Evolutionary conservation across 2,888 invertebrate species (phyloP).

Genomic region (Sipha maydis): DNA sequence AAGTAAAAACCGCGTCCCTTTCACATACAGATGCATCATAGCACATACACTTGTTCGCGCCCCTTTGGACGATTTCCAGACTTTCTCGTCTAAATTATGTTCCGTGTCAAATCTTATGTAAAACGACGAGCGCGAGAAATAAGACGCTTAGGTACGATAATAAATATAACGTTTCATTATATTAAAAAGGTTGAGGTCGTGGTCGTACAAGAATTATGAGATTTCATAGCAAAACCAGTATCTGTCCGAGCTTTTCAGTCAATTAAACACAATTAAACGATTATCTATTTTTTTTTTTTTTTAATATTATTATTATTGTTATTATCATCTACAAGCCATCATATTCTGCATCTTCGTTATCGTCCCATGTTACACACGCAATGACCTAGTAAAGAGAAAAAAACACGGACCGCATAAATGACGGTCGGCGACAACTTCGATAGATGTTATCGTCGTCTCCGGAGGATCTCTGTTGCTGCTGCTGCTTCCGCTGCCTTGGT

Average conservation of each 20-base stretch:
- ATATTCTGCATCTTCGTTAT: background rate
- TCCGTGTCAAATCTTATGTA: background rate
- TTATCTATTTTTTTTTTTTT: conserved; percentile 35
- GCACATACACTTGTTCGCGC: background rate
- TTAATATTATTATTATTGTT: conserved; percentile 31
- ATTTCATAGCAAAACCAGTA: conserved; percentile 30
- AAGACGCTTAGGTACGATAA: background rate
- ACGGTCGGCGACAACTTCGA: background rate
- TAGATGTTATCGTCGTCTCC: background rate
- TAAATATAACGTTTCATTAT: background rate
- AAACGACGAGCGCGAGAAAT: background rate
- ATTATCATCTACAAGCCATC: background rate
- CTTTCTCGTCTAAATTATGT: conserved; percentile 31
- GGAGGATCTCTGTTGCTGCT: background rate
- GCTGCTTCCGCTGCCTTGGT: background rate
- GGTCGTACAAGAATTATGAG: background rate
- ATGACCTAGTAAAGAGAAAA: conserved; percentile 45
- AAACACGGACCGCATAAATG: background rate
- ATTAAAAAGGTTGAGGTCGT: conserved; percentile 35
- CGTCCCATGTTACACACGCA: conserved; percentile 19
- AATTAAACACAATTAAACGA: conserved; percentile 45
- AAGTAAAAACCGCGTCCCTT: background rate
- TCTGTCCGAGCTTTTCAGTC: conserved; percentile 37
- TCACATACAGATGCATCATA: background rate
- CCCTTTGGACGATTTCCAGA: conserved; percentile 34